Evolutionary conservation across 2,113 vertebrate genomes (phyloP).

Genomic region (Diadophis punctatus): DNA sequence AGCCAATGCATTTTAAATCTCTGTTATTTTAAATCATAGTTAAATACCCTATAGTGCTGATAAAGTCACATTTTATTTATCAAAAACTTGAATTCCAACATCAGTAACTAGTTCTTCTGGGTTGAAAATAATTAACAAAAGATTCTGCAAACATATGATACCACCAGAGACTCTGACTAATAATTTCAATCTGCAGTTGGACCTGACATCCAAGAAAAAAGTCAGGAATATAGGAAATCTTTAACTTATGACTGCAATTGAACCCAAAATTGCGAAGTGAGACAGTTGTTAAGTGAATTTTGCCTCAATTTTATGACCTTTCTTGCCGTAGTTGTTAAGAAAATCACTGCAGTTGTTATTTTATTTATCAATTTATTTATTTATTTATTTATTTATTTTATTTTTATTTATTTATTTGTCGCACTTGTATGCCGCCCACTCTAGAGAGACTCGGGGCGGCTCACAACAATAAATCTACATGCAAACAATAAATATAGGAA

Average conservation of each 20-base stretch:
- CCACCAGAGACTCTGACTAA: background rate
- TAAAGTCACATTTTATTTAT: background rate
- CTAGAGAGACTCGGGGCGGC: too few species aligned
- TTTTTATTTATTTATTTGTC: too few species aligned
- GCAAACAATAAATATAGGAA: too few species aligned
- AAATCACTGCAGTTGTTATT: background rate
- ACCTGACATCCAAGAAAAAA: background rate
- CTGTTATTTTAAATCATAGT: conserved; percentile 1
- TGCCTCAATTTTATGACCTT: background rate
- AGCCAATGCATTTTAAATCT: background rate
- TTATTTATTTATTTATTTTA: too few species aligned
- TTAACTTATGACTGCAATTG: background rate
- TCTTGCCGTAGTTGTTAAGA: background rate
- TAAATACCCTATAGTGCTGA: background rate
- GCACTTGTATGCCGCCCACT: too few species aligned
- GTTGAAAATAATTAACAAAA: background rate
- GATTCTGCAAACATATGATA: background rate
- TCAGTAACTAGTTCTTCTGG: background rate
- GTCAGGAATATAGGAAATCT: background rate
- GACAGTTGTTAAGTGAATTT: background rate
- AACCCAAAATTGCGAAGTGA: background rate
- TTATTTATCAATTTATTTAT: too few species aligned
- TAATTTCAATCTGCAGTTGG: background rate
- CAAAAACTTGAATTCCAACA: background rate
- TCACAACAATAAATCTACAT: too few species aligned